Conservation (phyloP, 2,888 invertebrate genomes). For the Agrilus mali region DNA sequence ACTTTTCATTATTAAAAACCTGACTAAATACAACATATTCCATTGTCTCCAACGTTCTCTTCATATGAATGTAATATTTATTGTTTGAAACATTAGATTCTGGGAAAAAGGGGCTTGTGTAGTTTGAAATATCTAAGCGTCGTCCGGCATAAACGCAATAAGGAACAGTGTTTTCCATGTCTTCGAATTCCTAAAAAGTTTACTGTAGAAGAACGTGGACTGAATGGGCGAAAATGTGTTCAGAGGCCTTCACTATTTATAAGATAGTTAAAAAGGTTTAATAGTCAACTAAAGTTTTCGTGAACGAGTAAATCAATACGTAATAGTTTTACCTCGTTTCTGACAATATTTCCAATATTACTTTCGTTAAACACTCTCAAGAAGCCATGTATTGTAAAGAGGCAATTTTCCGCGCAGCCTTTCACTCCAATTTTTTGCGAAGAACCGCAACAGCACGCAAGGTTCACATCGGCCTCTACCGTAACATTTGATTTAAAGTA, state of each 20-base stretch:
- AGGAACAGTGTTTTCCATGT: too few relatives aligned
- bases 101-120: conserved; percentile 22
- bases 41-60: conserved; percentile 18
- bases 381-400: conserved; percentile 25
- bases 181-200: too few relatives aligned
- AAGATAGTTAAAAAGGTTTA: neutral
- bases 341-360: too few relatives aligned
- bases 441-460: conserved; percentile 19
- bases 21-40: conserved; percentile 33
- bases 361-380: neutral
- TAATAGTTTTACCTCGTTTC: too few relatives aligned
- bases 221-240: too few relatives aligned
- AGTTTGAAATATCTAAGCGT: neutral
- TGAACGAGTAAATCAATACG: too few relatives aligned
- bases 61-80: conserved; percentile 19
- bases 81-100: conserved; percentile 6
- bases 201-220: too few relatives aligned
- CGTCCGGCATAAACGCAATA: too few relatives aligned
- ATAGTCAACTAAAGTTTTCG: too few relatives aligned
- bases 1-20: conserved; percentile 19
- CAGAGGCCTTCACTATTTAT: too few relatives aligned
- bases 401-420: conserved; percentile 25
- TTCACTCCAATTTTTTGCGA: conserved; percentile 12
- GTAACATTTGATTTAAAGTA: neutral
- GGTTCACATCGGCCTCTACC: neutral